phyloP scores from a whole-genome alignment of 2,113 vertebrate species.

The Empidonax traillii region DNA sequence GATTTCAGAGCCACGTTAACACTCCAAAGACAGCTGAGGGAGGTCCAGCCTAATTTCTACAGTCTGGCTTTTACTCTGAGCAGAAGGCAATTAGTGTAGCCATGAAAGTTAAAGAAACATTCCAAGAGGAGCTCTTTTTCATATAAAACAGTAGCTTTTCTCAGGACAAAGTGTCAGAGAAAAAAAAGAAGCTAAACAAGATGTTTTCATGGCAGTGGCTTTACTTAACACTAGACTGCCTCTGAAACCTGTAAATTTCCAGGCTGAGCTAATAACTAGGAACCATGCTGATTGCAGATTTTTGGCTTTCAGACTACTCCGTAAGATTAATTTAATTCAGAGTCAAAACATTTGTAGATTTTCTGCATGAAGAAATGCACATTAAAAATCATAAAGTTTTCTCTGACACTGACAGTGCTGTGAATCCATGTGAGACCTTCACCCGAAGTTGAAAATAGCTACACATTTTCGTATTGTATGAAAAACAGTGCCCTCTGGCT shows the following conservation, averaged over 20 bases:
- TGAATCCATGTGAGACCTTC: neutral
- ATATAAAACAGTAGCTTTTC: neutral
- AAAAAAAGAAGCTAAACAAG: neutral
- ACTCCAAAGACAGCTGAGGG: neutral
- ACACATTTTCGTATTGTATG: neutral
- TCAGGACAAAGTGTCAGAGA: neutral
- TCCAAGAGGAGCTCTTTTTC: neutral
- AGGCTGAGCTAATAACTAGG: neutral
- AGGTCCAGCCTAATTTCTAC: neutral
- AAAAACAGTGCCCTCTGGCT: constrained; percentile 21
- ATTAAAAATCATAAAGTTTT: constrained; percentile 4
- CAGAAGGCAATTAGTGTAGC: neutral
- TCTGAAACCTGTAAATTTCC: neutral
- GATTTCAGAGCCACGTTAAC: neutral
- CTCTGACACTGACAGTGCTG: neutral
- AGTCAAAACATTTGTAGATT: constrained; percentile 1
- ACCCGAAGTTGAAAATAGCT: neutral
- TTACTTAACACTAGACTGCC: neutral
- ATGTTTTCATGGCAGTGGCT: neutral
- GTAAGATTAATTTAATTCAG: neutral
- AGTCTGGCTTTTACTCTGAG: neutral
- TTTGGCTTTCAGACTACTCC: neutral
- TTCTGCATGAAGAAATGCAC: constrained; percentile 10
- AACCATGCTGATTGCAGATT: neutral
- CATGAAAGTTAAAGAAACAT: neutral